These are phyloP conservation scores for Hippoglossus hippoglossus DNA, from an alignment of 2,797 vertebrate genomes.

Conservation along the genomic window DNA sequence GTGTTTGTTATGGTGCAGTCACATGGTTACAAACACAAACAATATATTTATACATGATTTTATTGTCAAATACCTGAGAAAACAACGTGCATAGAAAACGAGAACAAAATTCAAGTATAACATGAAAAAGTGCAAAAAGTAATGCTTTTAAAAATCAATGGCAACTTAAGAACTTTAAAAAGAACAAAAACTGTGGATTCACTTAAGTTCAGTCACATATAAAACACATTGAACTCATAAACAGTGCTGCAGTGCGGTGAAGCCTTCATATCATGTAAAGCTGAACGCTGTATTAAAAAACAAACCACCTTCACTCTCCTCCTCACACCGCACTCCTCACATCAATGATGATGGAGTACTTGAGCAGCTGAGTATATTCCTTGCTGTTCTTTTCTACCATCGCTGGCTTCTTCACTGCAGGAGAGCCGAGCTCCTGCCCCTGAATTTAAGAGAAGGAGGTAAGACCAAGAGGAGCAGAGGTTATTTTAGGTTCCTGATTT, in stretches of 20 bases:
- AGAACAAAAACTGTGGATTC: neutral
- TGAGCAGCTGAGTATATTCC: constrained; percentile 60
- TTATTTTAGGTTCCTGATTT: neutral
- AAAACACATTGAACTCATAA: constrained; percentile 13
- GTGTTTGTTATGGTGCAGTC: neutral
- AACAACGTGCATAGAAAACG: constrained; percentile 1
- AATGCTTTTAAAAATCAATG: constrained; percentile 18
- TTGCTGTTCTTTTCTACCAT: constrained; percentile 15
- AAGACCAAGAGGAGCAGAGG: neutral
- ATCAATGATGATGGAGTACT: constrained; percentile 82
- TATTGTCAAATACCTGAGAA: constrained; percentile 35
- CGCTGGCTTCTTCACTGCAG: constrained; percentile 62
- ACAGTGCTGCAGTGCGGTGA: constrained; percentile 20
- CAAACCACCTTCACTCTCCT: constrained; percentile 16
- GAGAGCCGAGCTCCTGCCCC: constrained; percentile 71
- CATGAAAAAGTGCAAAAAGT: constrained; percentile 46
- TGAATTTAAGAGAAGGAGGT: constrained; percentile 11
- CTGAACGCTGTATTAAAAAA: constrained; percentile 2
- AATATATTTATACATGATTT: constrained; percentile 21
- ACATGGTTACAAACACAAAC: neutral
- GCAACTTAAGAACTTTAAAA: neutral
- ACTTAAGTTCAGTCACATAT: constrained; percentile 1
- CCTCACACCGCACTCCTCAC: constrained; percentile 79
- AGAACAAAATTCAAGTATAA: constrained; percentile 58
- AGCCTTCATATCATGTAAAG: constrained; percentile 24